Conservation (phyloP, 2,113 vertebrate species). For the Hippocampus abdominalis region DNA sequence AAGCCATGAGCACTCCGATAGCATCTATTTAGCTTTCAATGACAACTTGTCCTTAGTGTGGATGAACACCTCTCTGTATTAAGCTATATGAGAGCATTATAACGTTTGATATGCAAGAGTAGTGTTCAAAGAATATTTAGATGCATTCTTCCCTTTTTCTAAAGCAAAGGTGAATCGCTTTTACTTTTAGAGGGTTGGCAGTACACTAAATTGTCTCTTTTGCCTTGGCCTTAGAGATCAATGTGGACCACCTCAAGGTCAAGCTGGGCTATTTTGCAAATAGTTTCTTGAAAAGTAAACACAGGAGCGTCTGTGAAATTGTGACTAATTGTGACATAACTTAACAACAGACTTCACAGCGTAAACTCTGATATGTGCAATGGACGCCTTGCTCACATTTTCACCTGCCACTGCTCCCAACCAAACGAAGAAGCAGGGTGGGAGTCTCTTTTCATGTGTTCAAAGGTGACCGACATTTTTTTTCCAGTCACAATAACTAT, state of each 20-base stretch:
- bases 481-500: slow-evolving; percentile 82
- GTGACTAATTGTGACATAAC: slow-evolving; percentile 72
- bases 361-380: slow-evolving; percentile 52
- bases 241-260: slow-evolving; percentile 40
- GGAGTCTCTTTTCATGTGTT: slow-evolving; percentile 75
- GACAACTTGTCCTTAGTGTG: slow-evolving; percentile 54
- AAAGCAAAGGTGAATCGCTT: slow-evolving; percentile 4
- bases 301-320: slow-evolving; percentile 59
- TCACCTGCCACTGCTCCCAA: slow-evolving; percentile 59
- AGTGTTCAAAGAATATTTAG: slow-evolving; percentile 43
- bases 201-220: slow-evolving; percentile 22
- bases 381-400: slow-evolving; percentile 56
- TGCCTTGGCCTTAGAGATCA: slow-evolving; percentile 46
- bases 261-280: slow-evolving; percentile 22
- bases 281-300: slow-evolving; percentile 36
- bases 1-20: slow-evolving; percentile 53
- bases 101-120: slow-evolving; percentile 45
- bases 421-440: slow-evolving; percentile 56
- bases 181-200: neutral
- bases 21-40: slow-evolving; percentile 61
- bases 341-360: slow-evolving; percentile 56
- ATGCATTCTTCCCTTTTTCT: slow-evolving; percentile 28
- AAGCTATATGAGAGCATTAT: slow-evolving; percentile 50
- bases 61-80: slow-evolving; percentile 43
- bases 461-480: slow-evolving; percentile 73